Evolutionary conservation across 2,113 vertebrate genomes (phyloP).

Genomic region (Leiothrix lutea): DNA sequence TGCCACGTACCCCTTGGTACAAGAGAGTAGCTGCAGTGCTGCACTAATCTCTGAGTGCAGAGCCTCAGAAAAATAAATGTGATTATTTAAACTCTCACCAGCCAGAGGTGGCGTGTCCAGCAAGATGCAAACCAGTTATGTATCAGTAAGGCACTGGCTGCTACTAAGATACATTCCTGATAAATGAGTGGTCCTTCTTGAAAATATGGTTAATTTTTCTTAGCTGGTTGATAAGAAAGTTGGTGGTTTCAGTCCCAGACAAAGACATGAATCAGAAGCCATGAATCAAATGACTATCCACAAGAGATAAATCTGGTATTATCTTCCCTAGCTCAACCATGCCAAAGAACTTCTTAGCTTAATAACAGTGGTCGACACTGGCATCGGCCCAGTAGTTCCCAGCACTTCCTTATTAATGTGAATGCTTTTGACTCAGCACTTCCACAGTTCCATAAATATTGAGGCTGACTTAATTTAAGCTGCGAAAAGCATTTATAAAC

Average conservation of each 20-base stretch:
- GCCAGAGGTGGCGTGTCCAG: neutral
- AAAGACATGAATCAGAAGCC: constrained; percentile 42
- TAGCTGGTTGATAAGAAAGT: constrained; percentile 14
- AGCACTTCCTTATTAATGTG: constrained; percentile 59
- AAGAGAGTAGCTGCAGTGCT: neutral
- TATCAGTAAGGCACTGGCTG: neutral
- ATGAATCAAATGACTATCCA: constrained; percentile 48
- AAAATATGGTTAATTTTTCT: constrained; percentile 26
- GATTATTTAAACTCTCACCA: neutral
- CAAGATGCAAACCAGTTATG: neutral
- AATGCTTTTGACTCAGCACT: constrained; percentile 69
- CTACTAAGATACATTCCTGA: neutral
- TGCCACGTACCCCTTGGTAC: neutral
- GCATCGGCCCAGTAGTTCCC: constrained; percentile 62
- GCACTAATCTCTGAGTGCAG: neutral
- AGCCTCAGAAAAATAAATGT: neutral
- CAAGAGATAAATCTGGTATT: constrained; percentile 43
- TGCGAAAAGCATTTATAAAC: constrained; percentile 64
- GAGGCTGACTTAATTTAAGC: constrained; percentile 66
- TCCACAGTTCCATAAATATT: constrained; percentile 52
- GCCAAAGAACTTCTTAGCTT: constrained; percentile 63
- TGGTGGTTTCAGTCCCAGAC: constrained; percentile 29
- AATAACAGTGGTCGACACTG: constrained; percentile 41
- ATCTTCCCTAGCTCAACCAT: constrained; percentile 16
- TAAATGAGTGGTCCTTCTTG: neutral